A percentile compares a stretch with the other conserved stretches of the same genome.
Evolutionary conservation across 2,888 invertebrate species (phyloP).

Genomic region (Dichetophora obliterata): DNA sequence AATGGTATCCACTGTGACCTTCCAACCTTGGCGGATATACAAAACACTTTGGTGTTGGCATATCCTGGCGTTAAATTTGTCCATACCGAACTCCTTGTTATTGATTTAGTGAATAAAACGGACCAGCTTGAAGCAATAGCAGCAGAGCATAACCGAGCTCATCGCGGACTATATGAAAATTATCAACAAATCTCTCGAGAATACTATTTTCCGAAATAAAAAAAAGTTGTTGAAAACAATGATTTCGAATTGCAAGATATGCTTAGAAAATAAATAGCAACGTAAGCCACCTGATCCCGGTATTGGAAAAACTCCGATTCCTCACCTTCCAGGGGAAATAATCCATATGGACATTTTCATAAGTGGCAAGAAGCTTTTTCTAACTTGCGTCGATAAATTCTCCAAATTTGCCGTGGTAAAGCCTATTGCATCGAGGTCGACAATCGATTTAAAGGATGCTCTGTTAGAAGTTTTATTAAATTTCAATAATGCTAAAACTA

Average conservation of each 20-base stretch:
- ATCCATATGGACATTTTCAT: slow-evolving; percentile 31
- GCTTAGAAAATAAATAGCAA: slow-evolving; percentile 39
- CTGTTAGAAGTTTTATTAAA: slow-evolving; percentile 31
- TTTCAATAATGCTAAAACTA: slow-evolving; percentile 38
- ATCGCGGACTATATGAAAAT: slow-evolving; percentile 38
- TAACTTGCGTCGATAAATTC: slow-evolving; percentile 38
- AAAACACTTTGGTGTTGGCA: slow-evolving; percentile 17
- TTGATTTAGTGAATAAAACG: slow-evolving; percentile 41
- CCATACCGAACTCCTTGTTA: slow-evolving; percentile 35
- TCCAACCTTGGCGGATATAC: slow-evolving; percentile 32
- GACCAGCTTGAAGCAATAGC: slow-evolving; percentile 41
- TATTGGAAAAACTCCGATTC: slow-evolving; percentile 42
- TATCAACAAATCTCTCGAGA: slow-evolving; percentile 34
- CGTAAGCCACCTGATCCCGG: slow-evolving; percentile 37
- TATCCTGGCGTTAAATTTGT: slow-evolving; percentile 46
- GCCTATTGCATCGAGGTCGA: slow-evolving; percentile 28
- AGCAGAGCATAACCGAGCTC: slow-evolving; percentile 40
- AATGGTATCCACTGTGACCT: slow-evolving; percentile 40
- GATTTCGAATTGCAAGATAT: slow-evolving; percentile 40
- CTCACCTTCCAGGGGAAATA: slow-evolving; percentile 34
- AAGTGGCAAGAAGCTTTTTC: slow-evolving; percentile 34
- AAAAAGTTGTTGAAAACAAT: slow-evolving; percentile 34
- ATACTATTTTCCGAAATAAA: slow-evolving; percentile 39
- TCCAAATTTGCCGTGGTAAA: slow-evolving; percentile 34
- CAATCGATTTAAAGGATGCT: slow-evolving; percentile 33